Percentiles rank a stretch among this genome's conserved stretches.
phyloP scores from a whole-genome alignment of 2,797 vertebrate genomes.

The Hydrolagus colliei region DNA sequence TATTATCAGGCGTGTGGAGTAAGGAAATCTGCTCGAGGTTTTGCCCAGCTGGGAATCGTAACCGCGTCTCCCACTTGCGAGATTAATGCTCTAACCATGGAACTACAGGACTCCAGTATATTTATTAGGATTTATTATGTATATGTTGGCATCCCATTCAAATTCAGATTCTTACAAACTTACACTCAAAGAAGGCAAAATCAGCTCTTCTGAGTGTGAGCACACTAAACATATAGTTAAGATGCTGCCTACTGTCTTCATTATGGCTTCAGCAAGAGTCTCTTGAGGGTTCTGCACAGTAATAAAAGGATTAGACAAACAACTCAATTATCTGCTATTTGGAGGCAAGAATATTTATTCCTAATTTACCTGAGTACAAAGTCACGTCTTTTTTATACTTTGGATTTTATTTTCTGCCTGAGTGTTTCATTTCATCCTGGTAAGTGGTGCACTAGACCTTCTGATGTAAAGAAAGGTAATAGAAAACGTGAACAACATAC shows the following conservation, averaged over 20 bases:
- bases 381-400: slow-evolving; percentile 9
- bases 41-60: too few relatives aligned
- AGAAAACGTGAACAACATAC: slow-evolving; percentile 17
- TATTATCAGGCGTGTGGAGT: too few relatives aligned
- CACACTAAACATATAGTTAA: background rate
- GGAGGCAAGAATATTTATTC: slow-evolving; percentile 11
- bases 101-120: too few relatives aligned
- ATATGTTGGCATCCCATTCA: too few relatives aligned
- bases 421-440: slow-evolving; percentile 15
- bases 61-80: too few relatives aligned
- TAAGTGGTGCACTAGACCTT: background rate
- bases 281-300: slow-evolving; percentile 14
- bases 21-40: too few relatives aligned
- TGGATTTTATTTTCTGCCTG: slow-evolving; percentile 17
- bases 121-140: too few relatives aligned
- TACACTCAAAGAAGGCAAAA: background rate
- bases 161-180: too few relatives aligned
- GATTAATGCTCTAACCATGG: too few relatives aligned
- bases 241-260: background rate
- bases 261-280: background rate
- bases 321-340: slow-evolving; percentile 13
- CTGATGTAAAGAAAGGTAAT: background rate
- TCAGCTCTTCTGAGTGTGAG: background rate
- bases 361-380: slow-evolving; percentile 4
- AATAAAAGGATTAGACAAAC: slow-evolving; percentile 12